Percentiles rank a stretch among this genome's conserved stretches.
Evolutionary conservation across 2,797 vertebrate genomes (phyloP).

Genomic region (Clamator glandarius): DNA sequence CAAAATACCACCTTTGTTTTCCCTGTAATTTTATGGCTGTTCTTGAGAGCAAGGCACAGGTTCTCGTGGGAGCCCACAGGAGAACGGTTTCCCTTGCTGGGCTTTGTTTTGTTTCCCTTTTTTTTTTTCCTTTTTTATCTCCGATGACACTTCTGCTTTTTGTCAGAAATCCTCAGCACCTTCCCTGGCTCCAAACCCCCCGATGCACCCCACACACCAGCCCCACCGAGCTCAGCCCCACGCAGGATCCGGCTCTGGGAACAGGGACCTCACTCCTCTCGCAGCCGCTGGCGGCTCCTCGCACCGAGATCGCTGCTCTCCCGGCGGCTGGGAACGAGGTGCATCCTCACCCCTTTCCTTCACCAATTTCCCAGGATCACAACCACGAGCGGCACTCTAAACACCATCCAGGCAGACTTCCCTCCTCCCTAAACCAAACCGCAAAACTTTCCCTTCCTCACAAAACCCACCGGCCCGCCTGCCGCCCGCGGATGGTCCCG

Average conservation of each 20-base stretch:
- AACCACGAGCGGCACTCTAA: neutral
- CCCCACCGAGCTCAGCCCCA: slow-evolving; percentile 13
- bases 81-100: slow-evolving; percentile 31
- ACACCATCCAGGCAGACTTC: neutral
- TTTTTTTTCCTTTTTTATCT: neutral
- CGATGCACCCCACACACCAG: neutral
- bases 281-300: slow-evolving; percentile 15
- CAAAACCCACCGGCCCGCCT: neutral
- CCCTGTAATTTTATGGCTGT: slow-evolving; percentile 55
- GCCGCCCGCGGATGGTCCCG: neutral
- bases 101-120: slow-evolving; percentile 28
- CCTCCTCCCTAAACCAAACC: neutral
- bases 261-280: neutral
- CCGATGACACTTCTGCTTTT: slow-evolving; percentile 66
- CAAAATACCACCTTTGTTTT: slow-evolving; percentile 67
- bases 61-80: slow-evolving; percentile 49
- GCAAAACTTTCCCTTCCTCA: slow-evolving; percentile 43
- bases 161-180: slow-evolving; percentile 32
- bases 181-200: neutral
- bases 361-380: neutral
- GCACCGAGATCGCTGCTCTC: neutral
- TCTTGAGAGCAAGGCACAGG: slow-evolving; percentile 58
- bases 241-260: neutral
- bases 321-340: neutral
- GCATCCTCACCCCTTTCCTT: neutral